Evolutionary conservation across 2,113 vertebrate genomes (phyloP).

Genomic region (Bolborhynchus lineola): DNA sequence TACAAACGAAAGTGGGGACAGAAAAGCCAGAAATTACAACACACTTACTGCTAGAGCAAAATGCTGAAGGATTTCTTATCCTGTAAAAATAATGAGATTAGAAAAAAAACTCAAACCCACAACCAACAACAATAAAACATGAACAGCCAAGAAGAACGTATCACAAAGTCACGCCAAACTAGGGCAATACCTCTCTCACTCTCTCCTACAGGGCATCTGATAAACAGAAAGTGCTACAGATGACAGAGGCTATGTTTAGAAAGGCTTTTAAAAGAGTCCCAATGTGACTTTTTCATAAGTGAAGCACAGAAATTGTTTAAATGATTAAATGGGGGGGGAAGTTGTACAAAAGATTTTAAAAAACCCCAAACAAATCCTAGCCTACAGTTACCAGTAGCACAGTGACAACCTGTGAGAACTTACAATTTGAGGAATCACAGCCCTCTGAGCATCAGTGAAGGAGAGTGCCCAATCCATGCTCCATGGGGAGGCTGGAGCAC

Average conservation of each 20-base stretch:
- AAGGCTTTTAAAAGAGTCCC: constrained; percentile 24
- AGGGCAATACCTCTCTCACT: neutral
- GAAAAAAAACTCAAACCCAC: neutral
- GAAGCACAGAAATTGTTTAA: neutral
- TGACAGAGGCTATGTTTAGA: constrained; percentile 25
- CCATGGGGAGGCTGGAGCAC: rapidly evolving
- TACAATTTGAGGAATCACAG: neutral
- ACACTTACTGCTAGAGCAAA: neutral
- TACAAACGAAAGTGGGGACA: neutral
- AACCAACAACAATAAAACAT: neutral
- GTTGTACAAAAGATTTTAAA: neutral
- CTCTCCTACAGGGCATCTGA: neutral
- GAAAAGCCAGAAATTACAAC: neutral
- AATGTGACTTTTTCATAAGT: neutral
- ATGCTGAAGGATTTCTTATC: neutral
- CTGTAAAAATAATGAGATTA: neutral
- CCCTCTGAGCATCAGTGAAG: neutral
- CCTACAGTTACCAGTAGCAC: neutral
- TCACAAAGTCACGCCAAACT: neutral
- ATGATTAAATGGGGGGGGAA: neutral
- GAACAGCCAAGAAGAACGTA: neutral
- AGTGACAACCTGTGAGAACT: neutral
- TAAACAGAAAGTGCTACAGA: constrained; percentile 14
- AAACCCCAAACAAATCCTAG: neutral
- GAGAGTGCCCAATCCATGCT: neutral